Evolutionary conservation across 2,797 vertebrate genomes (phyloP).

Genomic region (Falco cherrug): DNA sequence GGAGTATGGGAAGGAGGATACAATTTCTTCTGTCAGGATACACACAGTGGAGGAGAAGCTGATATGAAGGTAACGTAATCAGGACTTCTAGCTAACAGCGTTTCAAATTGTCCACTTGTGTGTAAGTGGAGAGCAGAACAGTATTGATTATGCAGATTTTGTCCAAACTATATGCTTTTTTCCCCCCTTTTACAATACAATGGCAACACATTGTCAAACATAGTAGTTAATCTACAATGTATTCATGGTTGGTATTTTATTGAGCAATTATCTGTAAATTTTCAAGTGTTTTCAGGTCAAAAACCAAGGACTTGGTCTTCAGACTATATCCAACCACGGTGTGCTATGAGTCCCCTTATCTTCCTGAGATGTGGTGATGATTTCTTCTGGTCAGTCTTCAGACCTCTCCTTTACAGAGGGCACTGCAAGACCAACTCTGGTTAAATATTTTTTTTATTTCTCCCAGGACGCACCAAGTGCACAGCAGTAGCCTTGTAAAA

Average conservation of each 20-base stretch:
- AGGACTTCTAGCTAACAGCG: neutral
- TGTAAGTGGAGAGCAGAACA: neutral
- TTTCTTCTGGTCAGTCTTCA: neutral
- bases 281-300: neutral
- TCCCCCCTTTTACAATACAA: neutral
- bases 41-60: slow-evolving; percentile 83
- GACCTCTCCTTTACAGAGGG: neutral
- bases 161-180: neutral
- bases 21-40: slow-evolving; percentile 95
- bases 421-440: neutral
- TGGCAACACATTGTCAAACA: neutral
- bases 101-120: neutral
- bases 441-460: neutral
- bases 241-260: neutral
- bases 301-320: neutral
- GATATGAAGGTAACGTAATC: slow-evolving; percentile 86
- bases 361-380: neutral
- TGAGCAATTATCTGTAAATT: neutral
- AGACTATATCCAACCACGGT: neutral
- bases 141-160: neutral
- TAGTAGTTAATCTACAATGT: neutral
- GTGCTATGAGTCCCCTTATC: neutral
- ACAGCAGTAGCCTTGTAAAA: neutral
- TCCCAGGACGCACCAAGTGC: neutral
- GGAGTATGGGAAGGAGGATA: slow-evolving; percentile 89